Conservation (phyloP, 92 coral and sea anemone genomes). For the Palythoa caribaeorum region DNA sequence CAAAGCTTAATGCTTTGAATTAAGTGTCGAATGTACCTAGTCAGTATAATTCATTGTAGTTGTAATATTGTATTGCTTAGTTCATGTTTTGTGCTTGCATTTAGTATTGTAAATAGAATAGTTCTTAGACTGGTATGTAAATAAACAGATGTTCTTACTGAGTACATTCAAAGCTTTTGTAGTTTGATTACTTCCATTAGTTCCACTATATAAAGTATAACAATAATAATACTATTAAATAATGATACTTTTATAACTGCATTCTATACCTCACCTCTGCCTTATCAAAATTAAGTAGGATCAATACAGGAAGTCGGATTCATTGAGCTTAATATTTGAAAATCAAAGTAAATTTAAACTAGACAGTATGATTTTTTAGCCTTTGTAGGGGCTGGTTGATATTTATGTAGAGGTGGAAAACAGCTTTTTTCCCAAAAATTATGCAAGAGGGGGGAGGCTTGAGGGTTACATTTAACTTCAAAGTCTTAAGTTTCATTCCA, state of each 20-base stretch:
- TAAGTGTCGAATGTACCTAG: not conserved
- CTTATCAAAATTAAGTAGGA: not conserved
- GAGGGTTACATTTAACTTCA: not conserved
- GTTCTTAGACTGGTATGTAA: not conserved
- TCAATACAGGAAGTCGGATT: not conserved
- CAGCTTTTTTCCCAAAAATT: too few species aligned
- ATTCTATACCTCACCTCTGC: not conserved
- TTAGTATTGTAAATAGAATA: constrained; percentile 1
- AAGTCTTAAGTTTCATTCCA: not conserved
- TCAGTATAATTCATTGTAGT: not conserved
- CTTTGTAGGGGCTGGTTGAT: not conserved
- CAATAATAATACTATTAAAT: not conserved
- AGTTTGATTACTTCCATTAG: not conserved
- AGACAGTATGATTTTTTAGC: not conserved
- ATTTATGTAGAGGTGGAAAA: too few species aligned
- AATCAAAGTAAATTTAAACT: not conserved
- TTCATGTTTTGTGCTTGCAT: not conserved
- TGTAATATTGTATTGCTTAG: not conserved
- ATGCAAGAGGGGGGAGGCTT: not conserved
- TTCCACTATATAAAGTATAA: not conserved
- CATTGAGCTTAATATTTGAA: not conserved
- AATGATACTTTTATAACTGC: not conserved
- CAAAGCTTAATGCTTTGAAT: not conserved
- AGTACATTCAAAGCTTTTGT: not conserved
- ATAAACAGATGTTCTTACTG: not conserved